These are phyloP conservation scores for Mus minutoides DNA, from an alignment of 2,797 vertebrate genomes.

Conservation along the genomic window DNA sequence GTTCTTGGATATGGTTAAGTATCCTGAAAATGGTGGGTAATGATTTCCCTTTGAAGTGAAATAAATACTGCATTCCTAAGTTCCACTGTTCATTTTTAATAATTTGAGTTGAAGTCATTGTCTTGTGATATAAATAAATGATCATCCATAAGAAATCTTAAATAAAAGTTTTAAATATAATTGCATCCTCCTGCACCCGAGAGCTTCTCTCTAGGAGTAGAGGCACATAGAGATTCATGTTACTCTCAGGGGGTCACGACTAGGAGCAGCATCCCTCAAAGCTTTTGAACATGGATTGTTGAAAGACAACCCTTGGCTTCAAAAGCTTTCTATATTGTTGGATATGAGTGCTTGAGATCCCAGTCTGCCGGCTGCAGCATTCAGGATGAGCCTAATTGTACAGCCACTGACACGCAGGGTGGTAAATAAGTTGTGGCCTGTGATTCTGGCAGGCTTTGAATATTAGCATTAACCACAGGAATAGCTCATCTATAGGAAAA, in stretches of 20 bases:
- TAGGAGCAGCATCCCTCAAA: constrained; percentile 63
- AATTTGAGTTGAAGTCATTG: constrained; percentile 25
- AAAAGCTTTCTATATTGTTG: constrained; percentile 77
- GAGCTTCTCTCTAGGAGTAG: background rate
- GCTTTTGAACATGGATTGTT: constrained; percentile 62
- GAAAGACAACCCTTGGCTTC: constrained; percentile 62
- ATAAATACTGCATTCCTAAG: constrained; percentile 26
- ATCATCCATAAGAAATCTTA: background rate
- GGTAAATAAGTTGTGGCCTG: constrained; percentile 60
- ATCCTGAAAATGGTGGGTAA: constrained; percentile 40
- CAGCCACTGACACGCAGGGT: constrained; percentile 86
- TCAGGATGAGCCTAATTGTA: constrained; percentile 90
- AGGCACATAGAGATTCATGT: background rate
- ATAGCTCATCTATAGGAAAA: constrained; percentile 71
- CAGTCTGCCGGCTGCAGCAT: constrained; percentile 91
- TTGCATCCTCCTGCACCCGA: background rate
- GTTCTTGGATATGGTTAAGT: background rate
- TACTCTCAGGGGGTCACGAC: constrained; percentile 34
- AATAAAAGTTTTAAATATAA: background rate
- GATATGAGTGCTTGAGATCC: constrained; percentile 87
- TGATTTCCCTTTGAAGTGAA: constrained; percentile 69
- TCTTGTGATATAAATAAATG: constrained; percentile 53
- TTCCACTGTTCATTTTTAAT: constrained; percentile 28
- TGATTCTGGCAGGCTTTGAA: constrained; percentile 76
- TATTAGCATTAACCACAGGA: constrained; percentile 69